phyloP scores from a whole-genome alignment of 2,113 vertebrate species.

The Pipra filicauda region DNA sequence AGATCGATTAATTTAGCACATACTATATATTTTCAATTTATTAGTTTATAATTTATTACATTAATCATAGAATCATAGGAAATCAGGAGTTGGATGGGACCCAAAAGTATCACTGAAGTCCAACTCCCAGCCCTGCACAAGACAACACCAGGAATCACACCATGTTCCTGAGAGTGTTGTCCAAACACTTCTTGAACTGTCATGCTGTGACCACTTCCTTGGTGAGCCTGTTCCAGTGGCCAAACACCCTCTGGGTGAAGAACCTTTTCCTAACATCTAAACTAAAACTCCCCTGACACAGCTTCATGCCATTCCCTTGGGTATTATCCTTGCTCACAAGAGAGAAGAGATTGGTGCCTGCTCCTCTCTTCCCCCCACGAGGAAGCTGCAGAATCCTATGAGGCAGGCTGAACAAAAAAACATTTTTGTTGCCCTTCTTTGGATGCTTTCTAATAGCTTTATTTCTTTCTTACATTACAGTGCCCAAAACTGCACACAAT shows the following conservation, averaged over 20 bases:
- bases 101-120: not conserved
- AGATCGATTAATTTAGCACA: not conserved
- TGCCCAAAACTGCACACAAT: not conserved
- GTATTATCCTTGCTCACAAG: not conserved
- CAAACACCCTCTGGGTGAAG: not conserved
- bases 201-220: not conserved
- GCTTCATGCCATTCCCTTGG: not conserved
- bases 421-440: not conserved
- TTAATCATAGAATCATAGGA: not conserved
- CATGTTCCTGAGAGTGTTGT: not conserved
- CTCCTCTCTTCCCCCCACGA: not conserved
- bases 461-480: not conserved
- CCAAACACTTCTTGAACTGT: not conserved
- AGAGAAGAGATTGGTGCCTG: not conserved
- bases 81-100: not conserved
- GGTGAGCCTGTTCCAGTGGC: not conserved
- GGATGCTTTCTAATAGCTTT: not conserved
- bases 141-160: not conserved
- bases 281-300: not conserved
- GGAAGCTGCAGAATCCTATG: not conserved
- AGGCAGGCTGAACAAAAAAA: not conserved
- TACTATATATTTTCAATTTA: not conserved
- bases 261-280: not conserved
- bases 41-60: not conserved
- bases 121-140: not conserved